phyloP scores from a whole-genome alignment of 2,113 vertebrate genomes.

The Ardeotis arabs region DNA sequence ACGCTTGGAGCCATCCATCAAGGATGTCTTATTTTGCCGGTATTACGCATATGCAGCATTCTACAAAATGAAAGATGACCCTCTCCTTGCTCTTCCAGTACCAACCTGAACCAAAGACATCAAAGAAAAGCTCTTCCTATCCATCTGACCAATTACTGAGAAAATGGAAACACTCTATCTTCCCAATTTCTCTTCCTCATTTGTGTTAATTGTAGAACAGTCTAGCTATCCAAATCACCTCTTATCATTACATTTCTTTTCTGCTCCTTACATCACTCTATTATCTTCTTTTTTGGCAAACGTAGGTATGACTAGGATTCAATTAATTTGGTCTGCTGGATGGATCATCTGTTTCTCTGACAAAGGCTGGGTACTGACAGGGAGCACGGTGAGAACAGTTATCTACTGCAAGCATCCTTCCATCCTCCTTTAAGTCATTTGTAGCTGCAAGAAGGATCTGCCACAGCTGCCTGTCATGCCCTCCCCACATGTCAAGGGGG shows the following conservation, averaged over 20 bases:
- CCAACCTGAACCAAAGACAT: neutral
- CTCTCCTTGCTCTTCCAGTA: neutral
- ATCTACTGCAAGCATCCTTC: neutral
- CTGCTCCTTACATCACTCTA: neutral
- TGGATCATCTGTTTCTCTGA: neutral
- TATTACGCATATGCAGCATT: rapidly evolving
- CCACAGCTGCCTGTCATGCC: neutral
- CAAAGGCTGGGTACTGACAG: neutral
- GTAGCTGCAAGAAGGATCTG: neutral
- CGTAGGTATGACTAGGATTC: neutral
- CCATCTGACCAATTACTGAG: neutral
- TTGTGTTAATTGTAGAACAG: neutral
- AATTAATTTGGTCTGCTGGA: slow-evolving; percentile 2
- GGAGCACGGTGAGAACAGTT: neutral
- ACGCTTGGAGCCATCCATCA: neutral
- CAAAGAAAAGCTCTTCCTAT: neutral
- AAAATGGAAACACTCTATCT: neutral
- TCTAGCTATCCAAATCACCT: neutral
- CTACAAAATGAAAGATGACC: neutral
- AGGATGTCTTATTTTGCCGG: neutral
- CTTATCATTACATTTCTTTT: neutral
- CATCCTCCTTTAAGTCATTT: neutral
- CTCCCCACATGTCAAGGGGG: neutral
- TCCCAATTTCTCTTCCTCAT: neutral
- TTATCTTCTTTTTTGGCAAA: neutral